Evolutionary conservation across 92 coral and sea anemone species (phyloP).

Genomic region (Epizoanthus illoricatus): DNA sequence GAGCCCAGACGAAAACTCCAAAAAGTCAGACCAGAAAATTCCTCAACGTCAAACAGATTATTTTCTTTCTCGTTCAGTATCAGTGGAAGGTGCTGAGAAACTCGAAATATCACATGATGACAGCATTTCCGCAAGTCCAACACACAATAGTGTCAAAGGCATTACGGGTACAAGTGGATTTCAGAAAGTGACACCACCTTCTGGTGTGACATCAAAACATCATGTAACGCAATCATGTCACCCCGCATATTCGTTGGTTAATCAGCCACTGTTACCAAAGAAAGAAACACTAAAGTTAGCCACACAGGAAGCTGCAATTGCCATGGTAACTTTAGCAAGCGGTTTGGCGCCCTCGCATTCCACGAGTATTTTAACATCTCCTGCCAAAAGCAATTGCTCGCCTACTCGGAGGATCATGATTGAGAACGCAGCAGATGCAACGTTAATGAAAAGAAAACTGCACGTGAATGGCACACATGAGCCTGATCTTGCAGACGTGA

Average conservation of each 20-base stretch:
- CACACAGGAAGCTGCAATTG: constrained; percentile 30
- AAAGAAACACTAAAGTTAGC: neutral
- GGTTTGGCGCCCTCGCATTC: neutral
- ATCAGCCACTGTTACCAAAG: neutral
- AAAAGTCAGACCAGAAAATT: neutral
- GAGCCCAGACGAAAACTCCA: neutral
- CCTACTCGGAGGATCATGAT: neutral
- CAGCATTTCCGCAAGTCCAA: neutral
- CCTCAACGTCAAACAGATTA: neutral
- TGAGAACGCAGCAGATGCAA: neutral
- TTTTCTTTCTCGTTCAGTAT: neutral
- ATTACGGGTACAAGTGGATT: neutral
- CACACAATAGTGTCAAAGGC: neutral
- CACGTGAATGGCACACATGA: neutral
- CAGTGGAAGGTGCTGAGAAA: neutral
- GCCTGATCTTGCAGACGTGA: neutral
- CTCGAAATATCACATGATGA: neutral
- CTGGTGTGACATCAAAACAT: neutral
- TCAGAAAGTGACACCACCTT: neutral
- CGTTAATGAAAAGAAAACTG: neutral
- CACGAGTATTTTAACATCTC: neutral
- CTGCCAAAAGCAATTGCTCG: neutral
- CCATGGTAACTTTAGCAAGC: constrained; percentile 32
- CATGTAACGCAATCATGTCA: neutral
- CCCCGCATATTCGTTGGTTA: neutral